phyloP scores from a whole-genome alignment of 2,888 invertebrate genomes.

The Anorthoa munda region DNA sequence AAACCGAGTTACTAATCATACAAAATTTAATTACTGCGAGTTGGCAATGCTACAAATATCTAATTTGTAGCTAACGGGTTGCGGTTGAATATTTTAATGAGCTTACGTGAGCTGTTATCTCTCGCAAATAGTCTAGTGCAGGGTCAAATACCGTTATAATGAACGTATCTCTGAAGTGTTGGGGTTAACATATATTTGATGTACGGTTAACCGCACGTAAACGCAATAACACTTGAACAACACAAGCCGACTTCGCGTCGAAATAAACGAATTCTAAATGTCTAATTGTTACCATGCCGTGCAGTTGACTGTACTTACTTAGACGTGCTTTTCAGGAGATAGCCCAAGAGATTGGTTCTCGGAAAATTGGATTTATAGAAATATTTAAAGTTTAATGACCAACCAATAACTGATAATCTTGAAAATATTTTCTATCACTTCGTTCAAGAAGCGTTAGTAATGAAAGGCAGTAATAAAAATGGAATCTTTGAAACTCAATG shows the following conservation, averaged over 20 bases:
- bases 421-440: conserved; percentile 9
- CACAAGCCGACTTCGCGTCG: background rate
- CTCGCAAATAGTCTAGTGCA: conserved; percentile 54
- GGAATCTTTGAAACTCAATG: background rate
- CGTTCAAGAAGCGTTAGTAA: conserved; percentile 13
- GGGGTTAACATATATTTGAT: background rate
- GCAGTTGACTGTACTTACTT: background rate
- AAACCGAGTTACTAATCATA: conserved; percentile 74
- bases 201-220: background rate
- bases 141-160: conserved; percentile 38
- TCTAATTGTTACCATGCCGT: background rate
- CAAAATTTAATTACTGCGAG: conserved; percentile 80
- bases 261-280: background rate
- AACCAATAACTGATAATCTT: conserved; percentile 1
- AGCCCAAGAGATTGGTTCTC: too few species aligned
- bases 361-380: background rate
- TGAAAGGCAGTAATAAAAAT: background rate
- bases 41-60: conserved; percentile 74
- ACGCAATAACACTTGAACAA: background rate
- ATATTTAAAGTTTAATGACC: background rate
- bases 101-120: conserved; percentile 63
- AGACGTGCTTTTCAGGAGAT: too few species aligned
- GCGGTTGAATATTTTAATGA: conserved; percentile 68
- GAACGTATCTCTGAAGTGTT: conserved; percentile 17
- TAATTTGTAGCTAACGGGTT: conserved; percentile 60